A percentile compares a stretch with the other conserved stretches of the same genome.
These are phyloP conservation scores for Spea hammondii DNA, from an alignment of 2,797 vertebrate genomes.

Conservation along the genomic window DNA sequence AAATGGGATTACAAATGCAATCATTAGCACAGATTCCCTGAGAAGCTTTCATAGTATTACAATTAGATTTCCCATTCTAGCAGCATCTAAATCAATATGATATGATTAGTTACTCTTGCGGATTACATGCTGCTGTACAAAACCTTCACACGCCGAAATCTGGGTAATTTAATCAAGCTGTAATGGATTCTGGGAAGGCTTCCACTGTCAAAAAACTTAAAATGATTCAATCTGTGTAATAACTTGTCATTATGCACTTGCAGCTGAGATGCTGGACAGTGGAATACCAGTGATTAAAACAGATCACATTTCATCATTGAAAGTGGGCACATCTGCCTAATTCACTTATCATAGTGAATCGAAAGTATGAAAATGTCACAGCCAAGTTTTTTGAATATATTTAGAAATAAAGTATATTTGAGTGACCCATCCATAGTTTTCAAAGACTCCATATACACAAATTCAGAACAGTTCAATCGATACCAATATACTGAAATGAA, in stretches of 20 bases:
- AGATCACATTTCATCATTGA: slow-evolving; percentile 64
- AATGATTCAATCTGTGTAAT: slow-evolving; percentile 67
- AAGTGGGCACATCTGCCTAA: slow-evolving; percentile 58
- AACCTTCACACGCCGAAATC: slow-evolving; percentile 71
- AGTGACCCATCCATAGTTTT: slow-evolving; percentile 8
- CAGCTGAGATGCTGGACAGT: slow-evolving; percentile 66
- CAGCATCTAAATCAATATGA: slow-evolving; percentile 78
- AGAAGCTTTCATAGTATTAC: slow-evolving; percentile 72
- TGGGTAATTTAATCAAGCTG: slow-evolving; percentile 78
- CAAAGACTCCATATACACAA: neutral
- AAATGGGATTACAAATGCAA: slow-evolving; percentile 74
- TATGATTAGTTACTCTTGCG: slow-evolving; percentile 73
- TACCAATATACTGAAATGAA: neutral
- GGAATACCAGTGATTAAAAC: slow-evolving; percentile 67
- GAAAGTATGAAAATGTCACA: slow-evolving; percentile 41
- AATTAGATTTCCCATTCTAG: slow-evolving; percentile 75
- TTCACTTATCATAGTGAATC: slow-evolving; percentile 59
- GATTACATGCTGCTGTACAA: slow-evolving; percentile 72
- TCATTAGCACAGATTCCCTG: slow-evolving; percentile 74
- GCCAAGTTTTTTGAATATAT: slow-evolving; percentile 50
- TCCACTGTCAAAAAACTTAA: slow-evolving; percentile 70
- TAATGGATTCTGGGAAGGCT: slow-evolving; percentile 72
- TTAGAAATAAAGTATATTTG: slow-evolving; percentile 50
- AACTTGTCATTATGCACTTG: slow-evolving; percentile 70
- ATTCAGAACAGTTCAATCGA: neutral